Evolutionary conservation across 2,797 vertebrate species (phyloP).

Genomic region (Oreochromis mossambicus): DNA sequence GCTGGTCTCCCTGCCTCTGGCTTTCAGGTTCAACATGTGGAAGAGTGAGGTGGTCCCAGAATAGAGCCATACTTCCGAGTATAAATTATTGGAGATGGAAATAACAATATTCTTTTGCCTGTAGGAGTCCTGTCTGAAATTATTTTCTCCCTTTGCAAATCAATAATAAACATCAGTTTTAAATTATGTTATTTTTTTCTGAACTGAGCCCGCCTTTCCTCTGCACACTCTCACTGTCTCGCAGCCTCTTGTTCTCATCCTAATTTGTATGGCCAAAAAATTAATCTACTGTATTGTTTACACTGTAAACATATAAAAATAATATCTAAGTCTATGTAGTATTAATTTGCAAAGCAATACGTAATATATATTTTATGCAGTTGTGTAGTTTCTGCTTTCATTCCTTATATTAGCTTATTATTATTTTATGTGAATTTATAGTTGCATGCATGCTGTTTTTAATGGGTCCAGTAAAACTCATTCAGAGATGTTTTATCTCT

Average conservation of each 20-base stretch:
- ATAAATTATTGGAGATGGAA: background rate
- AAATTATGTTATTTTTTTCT: no score
- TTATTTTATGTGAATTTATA: background rate
- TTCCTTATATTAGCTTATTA: background rate
- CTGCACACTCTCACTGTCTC: background rate
- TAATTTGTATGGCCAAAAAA: background rate
- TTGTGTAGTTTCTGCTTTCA: background rate
- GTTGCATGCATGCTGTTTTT: background rate
- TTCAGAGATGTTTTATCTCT: background rate
- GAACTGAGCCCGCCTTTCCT: background rate
- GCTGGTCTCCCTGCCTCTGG: background rate
- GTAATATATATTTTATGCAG: conserved; percentile 42
- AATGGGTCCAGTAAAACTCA: conserved; percentile 17
- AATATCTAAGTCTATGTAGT: background rate
- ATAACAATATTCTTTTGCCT: background rate
- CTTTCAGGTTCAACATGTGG: background rate
- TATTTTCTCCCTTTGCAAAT: background rate
- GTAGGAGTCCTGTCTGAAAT: background rate
- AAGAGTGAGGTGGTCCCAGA: background rate
- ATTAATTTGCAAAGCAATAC: conserved; percentile 15
- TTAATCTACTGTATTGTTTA: background rate
- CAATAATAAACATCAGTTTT: no score
- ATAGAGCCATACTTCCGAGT: background rate
- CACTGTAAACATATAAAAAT: conserved; percentile 9
- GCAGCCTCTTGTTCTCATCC: background rate